Base-by-base conservation (phyloP, 2,113 vertebrate genomes). In the Eulemur rufifrons region DNA sequence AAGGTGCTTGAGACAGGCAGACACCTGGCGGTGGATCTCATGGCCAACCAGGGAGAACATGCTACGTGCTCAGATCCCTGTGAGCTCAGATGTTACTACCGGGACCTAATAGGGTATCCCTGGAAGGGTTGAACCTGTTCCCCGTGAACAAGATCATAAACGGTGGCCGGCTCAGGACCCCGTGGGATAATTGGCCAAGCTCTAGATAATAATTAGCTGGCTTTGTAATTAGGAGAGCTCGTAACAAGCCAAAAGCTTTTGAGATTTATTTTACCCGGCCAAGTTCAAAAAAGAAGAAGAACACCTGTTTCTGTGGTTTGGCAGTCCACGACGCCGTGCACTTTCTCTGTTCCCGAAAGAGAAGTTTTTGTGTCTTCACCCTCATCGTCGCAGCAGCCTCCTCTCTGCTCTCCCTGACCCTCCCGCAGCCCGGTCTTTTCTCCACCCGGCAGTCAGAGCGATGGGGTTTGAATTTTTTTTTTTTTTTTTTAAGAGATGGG, bases 271-370 rank as follows among this genome's bases (percentile, higher is more conserved):
- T 92, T 86, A 94, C 61, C 84, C 39, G 71, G 94, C 61, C 96
- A 95, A 81, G 89, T 73, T 81, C 45, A 96, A 93, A 87, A 88
- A 88, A 42, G 76, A 82, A 71, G 78, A 89, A 61, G 39, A 94
- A 73, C 94, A 96, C 90, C 96, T 97, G 97, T 90, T 95, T 61
- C 92, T 97, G 94, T 96, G 96, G 96, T 91, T 97, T 96, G 95
- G 93, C 95, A 50, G 87, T 68, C 29, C 61, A 23, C 25, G 1
- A 1, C 1, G 13, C 42, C 20, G 20, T 18, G 4, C 2, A n/a
- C 17, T n/a, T 82, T 56, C 68, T 73, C 45, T 63, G 47, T 81
- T 96, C 82, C 96, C 86, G 64, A 50, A 37, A 76, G 88, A 77
- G 73, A 73, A 59, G 47, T n/a, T 54, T 81, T n/a, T 32, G 71